Conservation (phyloP, 2,888 invertebrate genomes). For the Clostera curtula region DNA sequence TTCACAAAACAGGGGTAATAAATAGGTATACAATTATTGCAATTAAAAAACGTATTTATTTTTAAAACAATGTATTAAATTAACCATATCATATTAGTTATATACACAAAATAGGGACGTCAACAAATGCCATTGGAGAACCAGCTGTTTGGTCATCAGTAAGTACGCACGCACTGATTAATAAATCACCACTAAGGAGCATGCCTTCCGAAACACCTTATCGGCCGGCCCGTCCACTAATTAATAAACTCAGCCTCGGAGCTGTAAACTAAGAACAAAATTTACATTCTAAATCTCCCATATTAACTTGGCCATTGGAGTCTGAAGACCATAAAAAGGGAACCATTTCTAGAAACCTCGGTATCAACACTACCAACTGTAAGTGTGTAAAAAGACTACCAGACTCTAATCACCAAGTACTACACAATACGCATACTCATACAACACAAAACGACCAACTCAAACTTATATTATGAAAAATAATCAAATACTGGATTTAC, state of each 20-base stretch:
- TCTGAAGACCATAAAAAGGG: too few relatives aligned
- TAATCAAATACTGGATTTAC: conserved; percentile 65
- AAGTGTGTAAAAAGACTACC: conserved; percentile 29
- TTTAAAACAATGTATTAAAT: conserved; percentile 73
- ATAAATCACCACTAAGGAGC: conserved; percentile 20
- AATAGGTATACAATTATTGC: not conserved
- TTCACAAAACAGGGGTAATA: too few relatives aligned
- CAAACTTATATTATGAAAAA: conserved; percentile 50
- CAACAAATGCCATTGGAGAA: conserved; percentile 67
- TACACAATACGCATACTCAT: conserved; percentile 54
- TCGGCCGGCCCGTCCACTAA: conserved; percentile 22
- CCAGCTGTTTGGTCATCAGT: conserved; percentile 36
- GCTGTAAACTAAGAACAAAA: conserved; percentile 26
- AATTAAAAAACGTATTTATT: conserved; percentile 22
- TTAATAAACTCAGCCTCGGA: conserved; percentile 24
- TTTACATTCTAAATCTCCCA: conserved; percentile 39
- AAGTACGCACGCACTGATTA: conserved; percentile 27
- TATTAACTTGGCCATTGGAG: conserved; percentile 26
- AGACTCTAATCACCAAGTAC: conserved; percentile 33
- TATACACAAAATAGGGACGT: conserved; percentile 63
- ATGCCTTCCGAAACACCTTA: conserved; percentile 20
- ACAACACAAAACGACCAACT: conserved; percentile 49
- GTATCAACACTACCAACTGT: too few relatives aligned
- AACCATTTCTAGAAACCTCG: too few relatives aligned
- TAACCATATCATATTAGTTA: conserved; percentile 73